Conservation (phyloP, 2,888 invertebrate genomes). For the Odontomyia ornata region DNA sequence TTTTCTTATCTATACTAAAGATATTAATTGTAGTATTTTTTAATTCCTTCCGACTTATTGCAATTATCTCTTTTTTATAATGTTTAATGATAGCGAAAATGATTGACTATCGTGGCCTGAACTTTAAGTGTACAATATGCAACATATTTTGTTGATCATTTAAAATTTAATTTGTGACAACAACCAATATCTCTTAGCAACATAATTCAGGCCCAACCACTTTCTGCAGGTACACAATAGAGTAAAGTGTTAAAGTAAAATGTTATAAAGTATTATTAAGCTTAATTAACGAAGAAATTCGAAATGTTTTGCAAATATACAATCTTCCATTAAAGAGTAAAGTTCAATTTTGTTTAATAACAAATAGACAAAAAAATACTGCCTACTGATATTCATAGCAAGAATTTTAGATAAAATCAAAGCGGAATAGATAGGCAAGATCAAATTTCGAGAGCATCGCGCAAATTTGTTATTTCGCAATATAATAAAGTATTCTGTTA, state of each 20-base stretch:
- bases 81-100: constrained; percentile 10
- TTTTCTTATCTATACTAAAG: constrained; percentile 26
- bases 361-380: not conserved
- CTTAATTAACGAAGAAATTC: constrained; percentile 14
- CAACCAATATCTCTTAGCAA: not conserved
- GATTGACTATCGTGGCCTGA: not conserved
- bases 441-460: not conserved
- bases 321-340: constrained; percentile 19
- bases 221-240: constrained; percentile 24
- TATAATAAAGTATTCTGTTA: not conserved
- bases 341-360: constrained; percentile 9
- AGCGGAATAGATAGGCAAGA: not conserved
- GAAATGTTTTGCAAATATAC: constrained; percentile 21
- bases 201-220: not conserved
- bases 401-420: not conserved
- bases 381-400: constrained; percentile 14
- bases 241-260: constrained; percentile 17
- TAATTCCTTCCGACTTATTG: constrained; percentile 31
- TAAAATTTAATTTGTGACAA: not conserved
- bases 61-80: constrained; percentile 25
- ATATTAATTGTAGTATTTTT: constrained; percentile 36
- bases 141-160: not conserved
- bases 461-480: constrained; percentile 6
- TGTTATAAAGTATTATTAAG: constrained; percentile 36
- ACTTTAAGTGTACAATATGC: not conserved